Base-by-base conservation (phyloP, 2,888 invertebrate genomes). In the Tachina lurida region DNA sequence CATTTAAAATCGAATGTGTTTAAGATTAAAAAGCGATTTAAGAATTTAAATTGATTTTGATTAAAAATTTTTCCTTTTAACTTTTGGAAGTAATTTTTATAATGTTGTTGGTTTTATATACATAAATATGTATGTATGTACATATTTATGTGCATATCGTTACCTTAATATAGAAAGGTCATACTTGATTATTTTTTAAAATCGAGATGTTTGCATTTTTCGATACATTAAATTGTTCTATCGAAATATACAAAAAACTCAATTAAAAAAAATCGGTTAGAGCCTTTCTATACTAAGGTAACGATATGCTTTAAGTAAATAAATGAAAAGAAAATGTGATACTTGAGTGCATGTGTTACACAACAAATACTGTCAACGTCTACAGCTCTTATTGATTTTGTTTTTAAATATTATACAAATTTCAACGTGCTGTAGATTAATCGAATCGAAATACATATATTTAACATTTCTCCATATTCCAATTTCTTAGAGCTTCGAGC, bases 401-500 rank as follows among this genome's bases (percentile, higher is more conserved):
- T 31, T 31, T 31, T 31, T 31, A 31, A 31, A 31, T 31, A 31
- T 31, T 31, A 60, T 17, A 60, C n/a, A 77, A 58, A 39, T 58
- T 19, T 45, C 13, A 49, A 31, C 17, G 41, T 41, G 54, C 41
- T 15, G 41, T 17, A 39, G 13, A 12, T 65, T 17, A 39, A 47
- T 76, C 31, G 56, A 52, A 31, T 45, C 60, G 15, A 49, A 17
- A 65, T 31, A 22, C 3, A 65, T 19, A 52, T 54, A 39, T 74
- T 68, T 13, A 8, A 31, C 54, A 58, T 58, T 74, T 49, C 41
- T 80, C 10, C 17, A 39, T 31, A 58, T 31, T 17, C 1, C 9
- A 10, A 41, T 68, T 84, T 80, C 76, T 68, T 56, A 73, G 80
- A 84, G 81, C 17, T 84, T 76, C 12, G 62, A 73, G 80, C 76